Evolutionary conservation across 2,888 invertebrate genomes (phyloP).

Genomic region (Sinopyrophorus schimmeli): DNA sequence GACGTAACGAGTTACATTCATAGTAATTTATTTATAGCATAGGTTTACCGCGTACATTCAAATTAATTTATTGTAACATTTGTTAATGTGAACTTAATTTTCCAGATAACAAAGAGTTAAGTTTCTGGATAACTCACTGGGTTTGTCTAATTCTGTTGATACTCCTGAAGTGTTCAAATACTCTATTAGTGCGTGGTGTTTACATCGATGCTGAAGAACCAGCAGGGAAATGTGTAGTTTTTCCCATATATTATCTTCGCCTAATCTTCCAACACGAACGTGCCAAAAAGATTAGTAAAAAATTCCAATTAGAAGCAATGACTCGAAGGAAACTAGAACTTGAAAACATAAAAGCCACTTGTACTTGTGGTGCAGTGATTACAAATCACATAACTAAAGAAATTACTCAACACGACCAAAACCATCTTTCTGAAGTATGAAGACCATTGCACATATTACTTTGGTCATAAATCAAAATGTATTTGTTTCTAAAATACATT

Average conservation of each 20-base stretch:
- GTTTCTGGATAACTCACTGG: slow-evolving; percentile 80
- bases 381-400: slow-evolving; percentile 41
- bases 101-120: slow-evolving; percentile 71
- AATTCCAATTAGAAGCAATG: slow-evolving; percentile 38
- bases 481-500: too few relatives aligned
- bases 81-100: too few relatives aligned
- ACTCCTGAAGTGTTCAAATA: slow-evolving; percentile 83
- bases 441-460: too few relatives aligned
- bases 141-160: slow-evolving; percentile 74
- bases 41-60: too few relatives aligned
- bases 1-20: too few relatives aligned
- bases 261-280: slow-evolving; percentile 74
- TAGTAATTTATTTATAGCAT: too few relatives aligned
- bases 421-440: slow-evolving; percentile 25
- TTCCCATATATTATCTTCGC: slow-evolving; percentile 82
- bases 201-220: slow-evolving; percentile 86
- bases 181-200: slow-evolving; percentile 82
- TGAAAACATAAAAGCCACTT: slow-evolving; percentile 25
- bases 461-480: too few relatives aligned
- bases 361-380: slow-evolving; percentile 27
- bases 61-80: too few relatives aligned
- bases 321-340: slow-evolving; percentile 36
- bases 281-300: slow-evolving; percentile 58
- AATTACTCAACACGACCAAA: slow-evolving; percentile 16
- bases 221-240: slow-evolving; percentile 79